Percentiles rank a stretch among this genome's conserved stretches.
These are phyloP conservation scores for Galagoides demidoff DNA, from an alignment of 2,797 vertebrate species.

Conservation along the genomic window DNA sequence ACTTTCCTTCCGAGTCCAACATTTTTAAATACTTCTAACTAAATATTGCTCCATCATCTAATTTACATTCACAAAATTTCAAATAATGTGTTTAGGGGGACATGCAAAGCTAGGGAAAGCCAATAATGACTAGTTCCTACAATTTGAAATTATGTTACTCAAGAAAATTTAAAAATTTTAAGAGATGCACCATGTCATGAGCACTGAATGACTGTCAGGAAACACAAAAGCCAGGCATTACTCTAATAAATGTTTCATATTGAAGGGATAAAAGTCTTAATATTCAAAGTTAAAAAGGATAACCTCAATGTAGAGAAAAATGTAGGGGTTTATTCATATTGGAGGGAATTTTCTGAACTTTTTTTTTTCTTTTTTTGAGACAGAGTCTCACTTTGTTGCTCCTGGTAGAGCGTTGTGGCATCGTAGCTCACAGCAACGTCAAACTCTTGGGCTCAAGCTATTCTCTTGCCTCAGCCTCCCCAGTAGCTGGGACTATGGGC, in stretches of 20 bases:
- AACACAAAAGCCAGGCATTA: background rate
- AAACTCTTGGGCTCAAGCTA: too few species aligned
- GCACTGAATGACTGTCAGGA: background rate
- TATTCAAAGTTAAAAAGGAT: background rate
- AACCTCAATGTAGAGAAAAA: background rate
- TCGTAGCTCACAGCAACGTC: too few species aligned
- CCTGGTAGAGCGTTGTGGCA: too few species aligned
- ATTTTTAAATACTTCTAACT: conserved; percentile 11
- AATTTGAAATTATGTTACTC: background rate
- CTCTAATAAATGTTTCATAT: background rate
- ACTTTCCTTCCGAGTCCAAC: background rate
- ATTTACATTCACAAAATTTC: background rate
- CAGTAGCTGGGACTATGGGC: too few species aligned
- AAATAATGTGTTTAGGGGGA: background rate
- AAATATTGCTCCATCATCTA: background rate
- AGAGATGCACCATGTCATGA: background rate
- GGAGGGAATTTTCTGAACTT: background rate
- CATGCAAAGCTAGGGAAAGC: background rate
- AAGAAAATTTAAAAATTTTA: background rate
- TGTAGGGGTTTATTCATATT: background rate
- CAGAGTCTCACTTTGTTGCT: too few species aligned
- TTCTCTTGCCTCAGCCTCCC: too few species aligned
- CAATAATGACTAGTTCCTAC: background rate
- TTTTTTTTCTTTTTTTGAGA: background rate
- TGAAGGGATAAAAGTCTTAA: background rate